Evolutionary conservation across 2,113 vertebrate species (phyloP), one percentile per base, ranked within the genome.

Genomic region (Rhinopomastus cyanomelas): DNA sequence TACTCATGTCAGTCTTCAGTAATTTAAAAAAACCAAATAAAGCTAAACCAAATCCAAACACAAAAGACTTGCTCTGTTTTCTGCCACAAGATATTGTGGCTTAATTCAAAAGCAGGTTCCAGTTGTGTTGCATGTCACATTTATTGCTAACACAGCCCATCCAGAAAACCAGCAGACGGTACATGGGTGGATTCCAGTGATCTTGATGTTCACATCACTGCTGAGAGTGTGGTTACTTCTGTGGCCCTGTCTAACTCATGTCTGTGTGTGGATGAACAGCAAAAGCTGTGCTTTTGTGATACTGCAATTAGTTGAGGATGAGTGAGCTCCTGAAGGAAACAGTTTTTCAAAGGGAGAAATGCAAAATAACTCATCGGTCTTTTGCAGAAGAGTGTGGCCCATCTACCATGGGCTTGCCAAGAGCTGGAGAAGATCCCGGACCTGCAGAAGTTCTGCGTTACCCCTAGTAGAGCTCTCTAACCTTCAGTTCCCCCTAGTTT

Each of bases 191-290:
- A 3, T 74, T 87, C 36, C 0, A 0, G 9, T 74, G 74, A 8
- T 32, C 9, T 27, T 13, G 11, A 12, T 68, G 72, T 90, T 76
- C 3, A 29, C 30, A 55, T 68, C 11, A 5, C 32, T 3, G 0
- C 13, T 49, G 46, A 32, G 13, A 30, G 12, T 4, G 29, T 30
- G 52, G 30, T 51, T 81, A 8, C 32, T 77, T 69, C 53, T 42
- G 16, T 60, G 27, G 61, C 26, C 67, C 51, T 0, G 6, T 27
- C 20, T 11, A 2, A 68, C 42, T 65, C 51, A 21, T 13, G 18
- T 20, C 18, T 2, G 1, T 12, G 6, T 11, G 20, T 18, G 56
- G 32, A 5, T 0, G 0, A 37, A 2, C 0, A 8, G 29, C 49
- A 60, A 39, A 82, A 86, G 26, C 60, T 71, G 15, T 5, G 69